Conservation (phyloP, 2,888 invertebrate genomes). For the Eurytoma californica region DNA sequence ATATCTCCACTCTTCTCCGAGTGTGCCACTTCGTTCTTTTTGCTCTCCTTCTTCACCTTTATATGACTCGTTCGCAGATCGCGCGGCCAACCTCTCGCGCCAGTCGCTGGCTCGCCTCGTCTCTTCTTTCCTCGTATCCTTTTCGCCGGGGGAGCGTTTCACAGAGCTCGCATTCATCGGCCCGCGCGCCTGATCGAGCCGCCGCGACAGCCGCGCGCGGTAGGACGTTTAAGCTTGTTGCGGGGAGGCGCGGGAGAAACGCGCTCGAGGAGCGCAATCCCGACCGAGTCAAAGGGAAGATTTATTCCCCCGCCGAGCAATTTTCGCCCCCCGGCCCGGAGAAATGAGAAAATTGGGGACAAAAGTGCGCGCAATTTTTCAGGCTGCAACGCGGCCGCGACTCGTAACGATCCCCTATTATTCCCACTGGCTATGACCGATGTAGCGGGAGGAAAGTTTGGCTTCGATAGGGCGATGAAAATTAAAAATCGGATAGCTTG, state of each 20-base stretch:
- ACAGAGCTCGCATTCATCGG: constrained; percentile 7
- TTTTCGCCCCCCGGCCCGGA: constrained; percentile 33
- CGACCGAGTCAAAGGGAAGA: constrained; percentile 41
- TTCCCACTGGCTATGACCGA: too few relatives aligned
- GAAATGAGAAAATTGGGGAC: constrained; percentile 40
- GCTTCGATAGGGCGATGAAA: too few relatives aligned
- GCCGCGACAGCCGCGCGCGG: constrained; percentile 5
- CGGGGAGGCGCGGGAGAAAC: constrained; percentile 11
- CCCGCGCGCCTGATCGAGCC: constrained; percentile 7
- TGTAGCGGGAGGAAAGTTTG: too few relatives aligned
- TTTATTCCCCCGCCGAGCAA: constrained; percentile 40
- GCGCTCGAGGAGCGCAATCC: constrained; percentile 35
- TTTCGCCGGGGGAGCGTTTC: background rate
- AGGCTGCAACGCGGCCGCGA: too few relatives aligned
- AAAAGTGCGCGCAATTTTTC: constrained; percentile 23
- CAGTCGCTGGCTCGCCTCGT: background rate
- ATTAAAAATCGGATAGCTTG: too few relatives aligned
- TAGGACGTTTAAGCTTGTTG: constrained; percentile 42
- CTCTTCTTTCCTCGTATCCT: background rate
- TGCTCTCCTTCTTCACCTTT: constrained; percentile 14
- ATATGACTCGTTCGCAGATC: constrained; percentile 17
- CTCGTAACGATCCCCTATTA: too few relatives aligned
- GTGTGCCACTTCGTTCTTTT: constrained; percentile 35
- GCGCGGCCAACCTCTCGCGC: background rate
- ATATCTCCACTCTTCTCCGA: constrained; percentile 30